These are phyloP conservation scores for Drosophila pseudoananassae DNA, from an alignment of 1,140 invertebrate species.

Conservation along the genomic window DNA sequence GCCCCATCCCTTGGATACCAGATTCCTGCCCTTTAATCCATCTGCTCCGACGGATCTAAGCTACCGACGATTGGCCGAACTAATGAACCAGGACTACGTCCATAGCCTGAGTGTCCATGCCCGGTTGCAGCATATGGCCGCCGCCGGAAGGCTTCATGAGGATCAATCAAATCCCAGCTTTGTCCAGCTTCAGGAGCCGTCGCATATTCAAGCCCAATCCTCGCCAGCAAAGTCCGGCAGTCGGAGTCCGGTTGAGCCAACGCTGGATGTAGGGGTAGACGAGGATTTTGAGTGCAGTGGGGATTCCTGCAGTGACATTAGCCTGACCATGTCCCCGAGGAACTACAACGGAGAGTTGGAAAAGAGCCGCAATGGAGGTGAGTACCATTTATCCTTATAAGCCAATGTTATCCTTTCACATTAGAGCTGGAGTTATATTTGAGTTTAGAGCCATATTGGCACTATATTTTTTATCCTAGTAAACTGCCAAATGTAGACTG, in stretches of 20 bases:
- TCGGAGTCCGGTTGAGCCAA: conserved; percentile 54
- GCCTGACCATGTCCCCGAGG: conserved; percentile 79
- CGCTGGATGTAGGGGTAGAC: conserved; percentile 74
- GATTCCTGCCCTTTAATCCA: conserved; percentile 68
- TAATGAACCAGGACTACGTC: conserved; percentile 76
- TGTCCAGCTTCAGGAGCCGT: conserved; percentile 24
- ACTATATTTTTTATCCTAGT: no score
- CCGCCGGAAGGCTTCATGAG: conserved; percentile 46
- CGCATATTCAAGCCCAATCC: conserved; percentile 25
- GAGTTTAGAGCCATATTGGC: no score
- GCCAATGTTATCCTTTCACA: no score
- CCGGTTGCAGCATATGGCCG: conserved; percentile 67
- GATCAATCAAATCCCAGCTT: conserved; percentile 26
- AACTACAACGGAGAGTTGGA: conserved; percentile 74
- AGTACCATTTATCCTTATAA: conserved; percentile 7
- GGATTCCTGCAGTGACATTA: conserved; percentile 81
- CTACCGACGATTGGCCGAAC: conserved; percentile 68
- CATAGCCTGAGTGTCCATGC: conserved; percentile 70
- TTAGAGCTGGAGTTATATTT: no score
- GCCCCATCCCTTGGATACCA: conserved; percentile 58
- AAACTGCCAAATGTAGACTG: no score
- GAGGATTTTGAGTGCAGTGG: conserved; percentile 81
- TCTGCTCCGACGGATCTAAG: conserved; percentile 52
- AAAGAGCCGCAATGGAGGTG: conserved; percentile 75
- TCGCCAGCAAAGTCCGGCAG: conserved; percentile 59